A percentile compares a stretch with the other conserved stretches of the same genome.
Conservation (phyloP, 2,113 vertebrate species). For the Catharus bicknelli region DNA sequence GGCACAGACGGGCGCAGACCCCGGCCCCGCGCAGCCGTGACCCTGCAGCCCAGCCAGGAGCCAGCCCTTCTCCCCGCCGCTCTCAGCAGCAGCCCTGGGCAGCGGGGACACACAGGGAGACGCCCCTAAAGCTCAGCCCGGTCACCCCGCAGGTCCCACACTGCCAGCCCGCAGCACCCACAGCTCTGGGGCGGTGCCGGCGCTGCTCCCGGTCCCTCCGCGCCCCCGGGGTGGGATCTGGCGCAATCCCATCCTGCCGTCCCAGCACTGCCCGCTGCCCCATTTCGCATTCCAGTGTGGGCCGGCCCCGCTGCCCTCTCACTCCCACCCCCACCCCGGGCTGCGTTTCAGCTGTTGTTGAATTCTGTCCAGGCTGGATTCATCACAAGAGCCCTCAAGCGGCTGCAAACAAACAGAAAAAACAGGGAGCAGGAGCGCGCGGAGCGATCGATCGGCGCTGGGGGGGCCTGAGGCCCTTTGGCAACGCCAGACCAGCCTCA, state of each 20-base stretch:
- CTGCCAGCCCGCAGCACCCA: neutral
- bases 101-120: neutral
- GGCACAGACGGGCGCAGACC: rapidly evolving
- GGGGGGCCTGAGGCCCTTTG: neutral
- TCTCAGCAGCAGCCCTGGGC: neutral
- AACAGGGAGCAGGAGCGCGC: conserved; percentile 17
- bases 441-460: conserved; percentile 36
- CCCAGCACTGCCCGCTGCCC: conserved; percentile 11
- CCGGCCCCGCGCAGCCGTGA: neutral
- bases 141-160: rapidly evolving
- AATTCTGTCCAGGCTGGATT: conserved; percentile 64
- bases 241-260: rapidly evolving
- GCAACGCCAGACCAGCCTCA: neutral
- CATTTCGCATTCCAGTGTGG: conserved; percentile 59
- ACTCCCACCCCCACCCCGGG: conserved; percentile 61
- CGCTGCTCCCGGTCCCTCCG: rapidly evolving
- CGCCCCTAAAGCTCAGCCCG: neutral
- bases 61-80: neutral
- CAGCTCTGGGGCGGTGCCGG: neutral
- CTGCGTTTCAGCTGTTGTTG: conserved; percentile 60
- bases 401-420: conserved; percentile 64
- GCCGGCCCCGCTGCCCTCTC: conserved; percentile 51
- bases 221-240: neutral
- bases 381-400: conserved; percentile 70
- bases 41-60: neutral